Base-by-base conservation (phyloP, 2,888 invertebrate species). In the Dicycla oo region DNA sequence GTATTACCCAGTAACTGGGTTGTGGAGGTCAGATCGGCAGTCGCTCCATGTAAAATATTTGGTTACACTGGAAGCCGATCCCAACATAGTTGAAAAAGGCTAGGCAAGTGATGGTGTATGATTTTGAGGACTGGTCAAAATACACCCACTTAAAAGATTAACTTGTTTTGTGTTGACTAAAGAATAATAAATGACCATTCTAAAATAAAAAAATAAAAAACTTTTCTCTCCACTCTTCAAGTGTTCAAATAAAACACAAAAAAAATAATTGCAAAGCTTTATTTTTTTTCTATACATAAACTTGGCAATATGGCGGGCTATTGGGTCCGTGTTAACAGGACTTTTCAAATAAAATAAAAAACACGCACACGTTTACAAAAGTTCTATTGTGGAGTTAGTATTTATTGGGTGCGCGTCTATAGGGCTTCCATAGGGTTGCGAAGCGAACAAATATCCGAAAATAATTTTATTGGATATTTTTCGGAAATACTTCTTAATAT, bases 341-440 rank as follows among this genome's bases (percentile, higher is more conserved):
- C 71, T 79, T 75, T 69, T 69, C 70, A 80, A 83, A 86, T 80
- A 78, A 84, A 83, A 82, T 80, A 84, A 78, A 80, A 80, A 80
- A 69, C 53, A 73, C n/a, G 68, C 60, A 78, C 61, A 63, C 74
- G 73, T 75, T 82, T 76, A 77, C 67, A 84, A 84, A 83, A 83
- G 75, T 86, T 83, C 81, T 82, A 82, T 86, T 86, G 86, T 87
- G 65, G 63, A 78, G 81, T 82, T 81, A 73, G 80, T 86, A 86
- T 87, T 86, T 87, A 86, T 86, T 83, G 84, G 78, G 69, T 75
- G 77, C 54, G 76, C 69, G 63, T 60, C 66, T 79, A 70, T 76
- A 80, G 72, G 54, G 68, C n/a, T 73, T 65, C 38, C 40, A 10
- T 67, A 80, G 80, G 80, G 80, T 11, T 15, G 62, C 47, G 10